Base-by-base conservation (phyloP, 2,797 vertebrate species). In the Agapornis canus region DNA sequence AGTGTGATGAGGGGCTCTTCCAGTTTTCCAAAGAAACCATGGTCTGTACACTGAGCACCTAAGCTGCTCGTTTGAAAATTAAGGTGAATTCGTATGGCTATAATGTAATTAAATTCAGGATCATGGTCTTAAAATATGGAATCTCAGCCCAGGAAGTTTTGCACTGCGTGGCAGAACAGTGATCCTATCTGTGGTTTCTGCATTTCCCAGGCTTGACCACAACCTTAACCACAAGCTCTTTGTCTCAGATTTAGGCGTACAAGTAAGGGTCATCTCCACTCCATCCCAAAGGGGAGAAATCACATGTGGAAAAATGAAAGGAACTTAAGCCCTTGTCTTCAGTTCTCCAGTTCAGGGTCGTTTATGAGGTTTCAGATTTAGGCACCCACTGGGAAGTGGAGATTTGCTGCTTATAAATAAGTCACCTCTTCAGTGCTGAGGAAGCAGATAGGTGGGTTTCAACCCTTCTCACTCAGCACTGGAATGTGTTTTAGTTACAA, bases 161-260 rank as follows among this genome's bases (percentile, higher is more conserved):
- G 32, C 11, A 26, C 8, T 18, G 4, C 1, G 1, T 8, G 40
- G 45, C 47, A 61, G 54, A 68, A 15, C 15, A 31, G n/a, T 0
- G 6, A 23, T 27, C 1, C 0, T 13, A 9, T 10, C 47, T 66
- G 26, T 22, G n/a, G 18, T 49, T 49, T 42, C 25, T 57, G 25
- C 15, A 5, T 35, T 29, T 56, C 79, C 29, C 54, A 48, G 47
- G 31, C 35, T 23, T 39, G 40, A 26, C 42, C n/a, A 17, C 11
- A 40, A 29, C 23, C 37, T 51, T 12, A 45, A 51, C 60, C 37
- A 35, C 26, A 23, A 79, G 29, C 18, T 45, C 32, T 40, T 51
- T 40, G 14, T 43, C 42, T 48, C 42, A 5, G 13, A 29, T 42
- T 42, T 69, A 69, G 32, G 6, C 4, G 5, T 22, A 8, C 51